Percentiles rank a stretch among this genome's conserved stretches.
phyloP scores from a whole-genome alignment of 2,113 vertebrate genomes.

The Cervus canadensis region DNA sequence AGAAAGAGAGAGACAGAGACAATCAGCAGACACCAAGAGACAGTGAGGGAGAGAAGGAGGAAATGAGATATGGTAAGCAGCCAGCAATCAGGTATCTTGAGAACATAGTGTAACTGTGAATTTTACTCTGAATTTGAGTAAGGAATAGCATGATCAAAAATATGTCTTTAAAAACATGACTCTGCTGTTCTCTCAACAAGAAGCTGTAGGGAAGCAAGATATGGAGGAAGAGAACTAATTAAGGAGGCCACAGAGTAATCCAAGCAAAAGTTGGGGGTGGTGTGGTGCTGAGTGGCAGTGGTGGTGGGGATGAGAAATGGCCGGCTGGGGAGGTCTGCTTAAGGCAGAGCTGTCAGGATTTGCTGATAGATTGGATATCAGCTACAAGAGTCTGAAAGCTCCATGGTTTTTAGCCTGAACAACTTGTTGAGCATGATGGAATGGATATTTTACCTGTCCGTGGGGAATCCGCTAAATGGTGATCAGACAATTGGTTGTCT shows the following conservation, averaged over 20 bases:
- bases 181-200: neutral
- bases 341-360: neutral
- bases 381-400: neutral
- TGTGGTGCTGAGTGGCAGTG: too few species aligned
- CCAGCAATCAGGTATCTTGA: neutral
- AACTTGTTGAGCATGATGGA: neutral
- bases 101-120: neutral
- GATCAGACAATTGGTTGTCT: neutral
- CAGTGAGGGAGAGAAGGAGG: neutral
- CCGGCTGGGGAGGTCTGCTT: too few species aligned
- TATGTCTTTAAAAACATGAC: neutral
- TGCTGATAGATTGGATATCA: neutral
- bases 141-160: neutral
- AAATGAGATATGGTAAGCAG: neutral
- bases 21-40: neutral
- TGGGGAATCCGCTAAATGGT: neutral
- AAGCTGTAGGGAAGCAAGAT: neutral
- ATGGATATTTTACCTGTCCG: neutral
- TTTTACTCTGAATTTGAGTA: neutral
- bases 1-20: neutral
- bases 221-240: neutral
- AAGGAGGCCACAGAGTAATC: neutral
- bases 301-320: neutral
- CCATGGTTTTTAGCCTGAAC: neutral
- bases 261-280: neutral